Conservation (phyloP, 2,113 vertebrate genomes). For the Podarcis cretensis region DNA sequence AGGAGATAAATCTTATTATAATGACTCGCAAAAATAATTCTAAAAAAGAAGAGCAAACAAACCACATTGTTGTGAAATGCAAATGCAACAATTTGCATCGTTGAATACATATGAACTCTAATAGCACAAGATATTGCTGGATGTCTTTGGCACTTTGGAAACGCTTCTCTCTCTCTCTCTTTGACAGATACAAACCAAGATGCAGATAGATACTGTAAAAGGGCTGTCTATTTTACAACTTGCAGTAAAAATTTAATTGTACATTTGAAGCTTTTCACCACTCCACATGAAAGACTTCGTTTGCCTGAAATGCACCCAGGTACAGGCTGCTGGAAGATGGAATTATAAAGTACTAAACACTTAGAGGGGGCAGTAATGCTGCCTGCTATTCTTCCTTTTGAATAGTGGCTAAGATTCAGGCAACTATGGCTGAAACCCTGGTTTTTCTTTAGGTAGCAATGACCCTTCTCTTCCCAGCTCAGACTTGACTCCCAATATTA, state of each 20-base stretch:
- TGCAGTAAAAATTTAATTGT: slow-evolving; percentile 38
- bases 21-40: background rate
- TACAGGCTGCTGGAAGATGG: slow-evolving; percentile 2
- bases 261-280: slow-evolving; percentile 52
- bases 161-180: background rate
- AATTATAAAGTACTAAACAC: no score
- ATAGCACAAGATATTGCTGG: slow-evolving; percentile 13
- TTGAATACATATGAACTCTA: background rate
- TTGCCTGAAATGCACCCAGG: slow-evolving; percentile 11
- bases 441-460: no score
- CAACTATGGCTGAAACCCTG: background rate
- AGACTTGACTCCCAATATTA: no score
- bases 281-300: slow-evolving; percentile 53
- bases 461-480: no score
- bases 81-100: background rate
- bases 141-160: background rate
- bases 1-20: background rate
- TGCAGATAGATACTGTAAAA: slow-evolving; percentile 24
- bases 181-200: background rate
- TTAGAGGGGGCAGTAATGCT: background rate
- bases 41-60: background rate
- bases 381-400: background rate
- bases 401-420: background rate
- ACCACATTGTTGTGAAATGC: background rate
- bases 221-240: slow-evolving; percentile 49